These are phyloP conservation scores for Tanypteryx hageni DNA, from an alignment of 2,888 invertebrate genomes.

Conservation along the genomic window DNA sequence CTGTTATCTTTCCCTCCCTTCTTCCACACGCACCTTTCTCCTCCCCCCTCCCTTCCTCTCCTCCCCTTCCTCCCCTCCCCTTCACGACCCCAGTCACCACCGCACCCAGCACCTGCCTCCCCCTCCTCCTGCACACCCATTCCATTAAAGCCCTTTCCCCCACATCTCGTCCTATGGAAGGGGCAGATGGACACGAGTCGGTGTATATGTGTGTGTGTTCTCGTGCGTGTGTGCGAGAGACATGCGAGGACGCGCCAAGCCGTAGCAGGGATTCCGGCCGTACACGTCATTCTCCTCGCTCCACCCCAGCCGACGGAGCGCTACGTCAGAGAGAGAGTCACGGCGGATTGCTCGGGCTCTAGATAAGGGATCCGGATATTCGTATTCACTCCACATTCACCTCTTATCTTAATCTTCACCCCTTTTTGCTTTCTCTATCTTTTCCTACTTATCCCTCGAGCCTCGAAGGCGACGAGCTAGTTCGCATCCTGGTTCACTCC, in stretches of 20 bases:
- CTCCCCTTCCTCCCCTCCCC: not conserved
- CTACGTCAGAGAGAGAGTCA: constrained; percentile 2
- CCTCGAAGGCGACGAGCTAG: not conserved
- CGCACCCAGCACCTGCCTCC: not conserved
- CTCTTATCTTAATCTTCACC: too few species aligned
- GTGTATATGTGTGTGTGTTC: not conserved
- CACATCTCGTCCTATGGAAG: not conserved
- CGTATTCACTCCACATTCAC: not conserved
- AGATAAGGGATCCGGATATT: not conserved
- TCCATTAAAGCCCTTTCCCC: constrained; percentile 5
- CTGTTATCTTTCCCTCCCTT: too few species aligned
- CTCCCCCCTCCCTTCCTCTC: not conserved
- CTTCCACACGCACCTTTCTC: too few species aligned
- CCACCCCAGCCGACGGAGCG: not conserved
- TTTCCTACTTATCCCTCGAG: not conserved
- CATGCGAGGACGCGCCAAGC: not conserved
- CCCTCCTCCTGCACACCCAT: not conserved
- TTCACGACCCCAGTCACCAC: not conserved
- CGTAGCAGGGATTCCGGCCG: constrained; percentile 14
- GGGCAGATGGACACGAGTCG: constrained; percentile 29
- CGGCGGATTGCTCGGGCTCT: not conserved
- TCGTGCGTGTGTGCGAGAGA: not conserved
- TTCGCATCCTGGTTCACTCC: not conserved
- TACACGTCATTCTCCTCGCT: not conserved
- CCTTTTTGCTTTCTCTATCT: not conserved